These are phyloP conservation scores for Oostethus manadensis DNA, from an alignment of 2,113 vertebrate genomes.

Conservation along the genomic window DNA sequence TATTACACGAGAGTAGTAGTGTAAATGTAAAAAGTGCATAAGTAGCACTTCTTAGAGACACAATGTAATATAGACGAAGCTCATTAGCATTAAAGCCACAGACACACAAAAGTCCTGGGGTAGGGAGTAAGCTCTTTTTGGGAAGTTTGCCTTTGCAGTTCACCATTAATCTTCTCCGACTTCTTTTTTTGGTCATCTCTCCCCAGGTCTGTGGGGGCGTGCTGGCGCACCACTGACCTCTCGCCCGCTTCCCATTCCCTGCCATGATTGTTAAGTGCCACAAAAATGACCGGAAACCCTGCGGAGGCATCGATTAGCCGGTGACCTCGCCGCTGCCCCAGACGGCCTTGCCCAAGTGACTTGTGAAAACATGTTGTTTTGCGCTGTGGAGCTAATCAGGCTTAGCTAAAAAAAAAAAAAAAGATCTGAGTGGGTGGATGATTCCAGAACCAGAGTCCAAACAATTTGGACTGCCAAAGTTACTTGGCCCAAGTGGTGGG, in stretches of 20 bases:
- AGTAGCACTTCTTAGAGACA: too few relatives aligned
- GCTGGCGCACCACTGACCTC: neutral
- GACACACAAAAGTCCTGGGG: neutral
- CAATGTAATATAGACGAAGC: too few relatives aligned
- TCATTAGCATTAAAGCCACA: too few relatives aligned
- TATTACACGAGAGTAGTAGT: too few relatives aligned
- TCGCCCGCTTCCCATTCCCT: neutral
- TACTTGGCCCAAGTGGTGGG: neutral
- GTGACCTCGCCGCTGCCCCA: neutral
- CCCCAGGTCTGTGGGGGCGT: neutral
- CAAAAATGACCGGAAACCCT: neutral
- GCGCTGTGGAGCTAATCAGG: neutral
- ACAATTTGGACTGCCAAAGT: neutral
- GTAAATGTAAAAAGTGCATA: too few relatives aligned
- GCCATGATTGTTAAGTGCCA: neutral
- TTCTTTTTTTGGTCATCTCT: neutral
- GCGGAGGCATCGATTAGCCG: neutral
- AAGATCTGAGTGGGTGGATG: neutral
- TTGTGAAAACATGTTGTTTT: neutral
- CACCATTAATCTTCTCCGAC: neutral
- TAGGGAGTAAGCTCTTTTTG: neutral
- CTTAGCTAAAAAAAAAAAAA: too few relatives aligned
- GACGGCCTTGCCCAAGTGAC: neutral
- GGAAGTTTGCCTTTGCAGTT: neutral
- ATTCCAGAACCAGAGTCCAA: neutral